Conservation (phyloP, 2,113 vertebrate genomes). For the Podarcis cretensis region DNA sequence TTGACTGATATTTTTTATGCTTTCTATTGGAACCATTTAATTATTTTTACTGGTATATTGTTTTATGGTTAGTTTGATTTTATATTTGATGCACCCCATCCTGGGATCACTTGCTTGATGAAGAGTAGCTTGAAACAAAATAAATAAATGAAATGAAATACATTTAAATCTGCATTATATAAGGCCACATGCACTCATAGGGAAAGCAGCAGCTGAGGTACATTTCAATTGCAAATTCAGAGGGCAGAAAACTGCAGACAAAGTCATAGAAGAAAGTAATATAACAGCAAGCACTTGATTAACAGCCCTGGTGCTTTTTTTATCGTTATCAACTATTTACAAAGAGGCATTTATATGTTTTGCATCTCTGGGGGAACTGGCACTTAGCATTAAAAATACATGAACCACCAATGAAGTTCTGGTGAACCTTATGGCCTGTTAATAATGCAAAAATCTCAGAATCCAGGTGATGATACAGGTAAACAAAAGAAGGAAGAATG, state of each 20-base stretch:
- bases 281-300: conserved; percentile 68
- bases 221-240: conserved; percentile 46
- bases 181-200: neutral
- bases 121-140: too few species aligned
- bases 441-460: conserved; percentile 73
- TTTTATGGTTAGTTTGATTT: too few species aligned
- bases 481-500: conserved; percentile 59
- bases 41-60: too few species aligned
- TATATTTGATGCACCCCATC: too few species aligned
- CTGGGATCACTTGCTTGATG: too few species aligned
- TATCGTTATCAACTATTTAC: conserved; percentile 71
- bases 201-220: conserved; percentile 40
- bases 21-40: too few species aligned
- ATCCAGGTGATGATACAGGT: conserved; percentile 68
- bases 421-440: conserved; percentile 67
- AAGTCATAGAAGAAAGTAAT: conserved; percentile 64
- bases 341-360: conserved; percentile 74
- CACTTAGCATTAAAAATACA: conserved; percentile 77
- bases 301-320: conserved; percentile 66
- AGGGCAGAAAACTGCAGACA: neutral
- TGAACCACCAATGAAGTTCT: conserved; percentile 72
- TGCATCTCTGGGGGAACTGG: conserved; percentile 62
- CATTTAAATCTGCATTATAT: neutral
- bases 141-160: too few species aligned
- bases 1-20: too few species aligned